Evolutionary conservation across 2,113 vertebrate genomes (phyloP).

Genomic region (Protobothrops flavoviridis): DNA sequence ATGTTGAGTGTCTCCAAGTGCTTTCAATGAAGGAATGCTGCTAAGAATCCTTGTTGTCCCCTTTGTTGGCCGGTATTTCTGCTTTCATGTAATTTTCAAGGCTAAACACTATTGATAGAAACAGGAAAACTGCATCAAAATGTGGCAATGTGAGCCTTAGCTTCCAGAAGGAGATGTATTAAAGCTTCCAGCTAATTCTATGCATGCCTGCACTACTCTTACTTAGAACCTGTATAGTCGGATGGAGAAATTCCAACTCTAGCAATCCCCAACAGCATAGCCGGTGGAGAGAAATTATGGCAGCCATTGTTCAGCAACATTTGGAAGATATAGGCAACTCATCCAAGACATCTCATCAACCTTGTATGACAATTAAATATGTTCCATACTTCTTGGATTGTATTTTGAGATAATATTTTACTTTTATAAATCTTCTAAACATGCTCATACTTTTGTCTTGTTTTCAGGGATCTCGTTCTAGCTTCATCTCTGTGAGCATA

Average conservation of each 20-base stretch:
- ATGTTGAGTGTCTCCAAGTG: not conserved
- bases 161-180: not conserved
- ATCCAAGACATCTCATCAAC: not conserved
- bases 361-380: not conserved
- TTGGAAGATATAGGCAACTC: not conserved
- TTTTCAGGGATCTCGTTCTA: not conserved
- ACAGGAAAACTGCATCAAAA: not conserved
- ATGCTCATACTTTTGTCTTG: not conserved
- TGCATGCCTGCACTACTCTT: not conserved
- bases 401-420: not conserved
- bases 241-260: not conserved
- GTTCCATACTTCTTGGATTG: not conserved
- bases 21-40: not conserved
- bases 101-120: not conserved
- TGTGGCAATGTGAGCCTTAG: not conserved
- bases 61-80: not conserved
- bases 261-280: not conserved
- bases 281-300: not conserved
- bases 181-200: not conserved
- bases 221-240: not conserved
- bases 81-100: not conserved
- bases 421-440: not conserved
- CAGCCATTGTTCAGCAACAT: not conserved
- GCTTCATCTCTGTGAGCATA: not conserved
- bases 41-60: not conserved